These are phyloP conservation scores for Listronotus oregonensis DNA, from an alignment of 1,140 invertebrate species.

Conservation along the genomic window DNA sequence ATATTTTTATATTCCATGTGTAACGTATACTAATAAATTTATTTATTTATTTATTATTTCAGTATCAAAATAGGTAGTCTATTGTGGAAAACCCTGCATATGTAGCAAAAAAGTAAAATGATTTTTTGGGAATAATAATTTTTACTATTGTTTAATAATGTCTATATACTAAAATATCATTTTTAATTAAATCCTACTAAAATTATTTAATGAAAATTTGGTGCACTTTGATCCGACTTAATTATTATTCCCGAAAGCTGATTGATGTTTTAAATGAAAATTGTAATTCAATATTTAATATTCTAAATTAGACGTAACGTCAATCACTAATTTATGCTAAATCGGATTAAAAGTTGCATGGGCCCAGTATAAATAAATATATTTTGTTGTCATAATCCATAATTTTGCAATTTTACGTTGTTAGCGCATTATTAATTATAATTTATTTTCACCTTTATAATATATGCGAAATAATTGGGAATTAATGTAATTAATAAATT, in stretches of 20 bases:
- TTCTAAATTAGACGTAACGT: slow-evolving; percentile 45
- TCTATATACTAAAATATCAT: slow-evolving; percentile 28
- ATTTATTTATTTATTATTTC: no score
- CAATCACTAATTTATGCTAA: slow-evolving; percentile 45
- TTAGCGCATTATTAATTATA: slow-evolving; percentile 30
- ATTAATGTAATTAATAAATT: slow-evolving; percentile 25
- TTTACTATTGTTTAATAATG: no score
- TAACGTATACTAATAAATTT: no score
- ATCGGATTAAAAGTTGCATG: slow-evolving; percentile 38
- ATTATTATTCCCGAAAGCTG: slow-evolving; percentile 45
- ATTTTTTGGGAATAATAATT: no score
- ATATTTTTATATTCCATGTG: no score
- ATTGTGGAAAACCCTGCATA: no score
- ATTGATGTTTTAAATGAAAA: slow-evolving; percentile 49
- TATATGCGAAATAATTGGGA: slow-evolving; percentile 31
- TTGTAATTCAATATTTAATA: slow-evolving; percentile 51
- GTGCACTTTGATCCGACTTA: slow-evolving; percentile 37
- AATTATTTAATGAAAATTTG: slow-evolving; percentile 33
- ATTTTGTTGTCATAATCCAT: slow-evolving; percentile 28
- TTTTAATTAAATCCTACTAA: slow-evolving; percentile 27
- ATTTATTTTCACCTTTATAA: slow-evolving; percentile 27
- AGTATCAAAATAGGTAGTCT: no score
- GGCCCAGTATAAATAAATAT: slow-evolving; percentile 27
- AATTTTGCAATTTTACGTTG: slow-evolving; percentile 33
- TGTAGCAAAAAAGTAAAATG: no score